phyloP scores from a whole-genome alignment of 2,888 invertebrate species.

The Limnephilus marmoratus region DNA sequence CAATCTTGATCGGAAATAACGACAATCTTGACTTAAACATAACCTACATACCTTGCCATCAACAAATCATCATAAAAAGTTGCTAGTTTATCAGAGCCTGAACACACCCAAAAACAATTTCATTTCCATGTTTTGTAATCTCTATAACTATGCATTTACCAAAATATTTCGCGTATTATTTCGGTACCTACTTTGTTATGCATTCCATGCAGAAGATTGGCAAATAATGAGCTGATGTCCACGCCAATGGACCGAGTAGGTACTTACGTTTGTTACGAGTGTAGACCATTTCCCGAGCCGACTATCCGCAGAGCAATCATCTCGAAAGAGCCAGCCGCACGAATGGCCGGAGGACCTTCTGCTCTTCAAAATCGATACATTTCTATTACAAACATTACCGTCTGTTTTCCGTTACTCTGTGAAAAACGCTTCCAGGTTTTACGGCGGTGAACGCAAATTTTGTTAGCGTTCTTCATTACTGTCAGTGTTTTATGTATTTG shows the following conservation, averaged over 20 bases:
- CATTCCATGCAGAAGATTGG: background rate
- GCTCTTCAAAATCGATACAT: constrained; percentile 62
- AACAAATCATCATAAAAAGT: no score
- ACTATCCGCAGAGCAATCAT: constrained; percentile 58
- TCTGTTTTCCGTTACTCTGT: constrained; percentile 55
- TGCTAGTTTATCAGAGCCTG: no score
- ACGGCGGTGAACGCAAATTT: background rate
- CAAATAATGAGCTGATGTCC: background rate
- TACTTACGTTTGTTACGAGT: constrained; percentile 6
- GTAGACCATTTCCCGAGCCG: constrained; percentile 21
- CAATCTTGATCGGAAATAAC: no score
- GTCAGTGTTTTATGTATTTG: background rate
- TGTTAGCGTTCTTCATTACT: background rate
- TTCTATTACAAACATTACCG: constrained; percentile 62
- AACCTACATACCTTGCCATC: no score
- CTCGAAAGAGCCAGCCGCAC: constrained; percentile 55
- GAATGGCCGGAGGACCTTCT: constrained; percentile 55
- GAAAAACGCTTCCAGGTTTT: constrained; percentile 20
- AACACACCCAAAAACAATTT: background rate
- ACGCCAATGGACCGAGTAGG: constrained; percentile 15
- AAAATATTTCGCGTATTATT: background rate
- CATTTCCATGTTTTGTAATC: background rate
- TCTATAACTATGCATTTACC: background rate
- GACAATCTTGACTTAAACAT: no score
- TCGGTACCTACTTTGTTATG: background rate